These are phyloP conservation scores for Festucalex cinctus DNA, from an alignment of 2,113 vertebrate genomes.

Conservation along the genomic window DNA sequence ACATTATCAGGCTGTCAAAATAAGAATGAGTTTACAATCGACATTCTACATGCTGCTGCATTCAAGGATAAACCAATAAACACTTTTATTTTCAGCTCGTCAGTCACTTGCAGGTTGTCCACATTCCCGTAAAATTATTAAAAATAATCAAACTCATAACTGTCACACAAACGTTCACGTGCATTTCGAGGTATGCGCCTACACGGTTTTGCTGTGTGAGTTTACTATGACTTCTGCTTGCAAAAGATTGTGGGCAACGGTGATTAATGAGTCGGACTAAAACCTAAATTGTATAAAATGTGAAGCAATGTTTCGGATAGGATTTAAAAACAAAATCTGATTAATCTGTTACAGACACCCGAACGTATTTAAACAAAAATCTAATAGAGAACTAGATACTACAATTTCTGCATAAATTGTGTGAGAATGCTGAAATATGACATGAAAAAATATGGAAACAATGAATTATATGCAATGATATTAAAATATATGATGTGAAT, in stretches of 20 bases:
- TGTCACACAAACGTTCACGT: neutral
- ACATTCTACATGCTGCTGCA: neutral
- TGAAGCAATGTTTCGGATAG: no score
- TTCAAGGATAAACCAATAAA: slow-evolving; percentile 1
- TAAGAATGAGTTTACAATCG: neutral
- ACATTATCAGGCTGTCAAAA: neutral
- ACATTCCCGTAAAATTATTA: neutral
- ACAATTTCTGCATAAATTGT: no score
- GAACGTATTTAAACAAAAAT: no score
- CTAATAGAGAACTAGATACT: no score
- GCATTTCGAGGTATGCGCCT: neutral
- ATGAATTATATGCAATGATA: no score
- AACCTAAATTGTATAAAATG: no score
- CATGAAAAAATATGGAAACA: no score
- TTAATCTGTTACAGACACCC: no score
- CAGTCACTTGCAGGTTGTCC: neutral
- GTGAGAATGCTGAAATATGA: no score
- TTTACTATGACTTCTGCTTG: neutral
- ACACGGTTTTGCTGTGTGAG: neutral
- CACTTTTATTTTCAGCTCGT: neutral
- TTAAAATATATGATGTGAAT: no score
- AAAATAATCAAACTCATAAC: neutral
- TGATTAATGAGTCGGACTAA: slow-evolving; percentile 20
- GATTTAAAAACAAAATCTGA: no score
- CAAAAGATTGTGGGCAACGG: neutral